These are phyloP conservation scores for Eupsittula cactorum DNA, from an alignment of 2,113 vertebrate species.

Conservation along the genomic window DNA sequence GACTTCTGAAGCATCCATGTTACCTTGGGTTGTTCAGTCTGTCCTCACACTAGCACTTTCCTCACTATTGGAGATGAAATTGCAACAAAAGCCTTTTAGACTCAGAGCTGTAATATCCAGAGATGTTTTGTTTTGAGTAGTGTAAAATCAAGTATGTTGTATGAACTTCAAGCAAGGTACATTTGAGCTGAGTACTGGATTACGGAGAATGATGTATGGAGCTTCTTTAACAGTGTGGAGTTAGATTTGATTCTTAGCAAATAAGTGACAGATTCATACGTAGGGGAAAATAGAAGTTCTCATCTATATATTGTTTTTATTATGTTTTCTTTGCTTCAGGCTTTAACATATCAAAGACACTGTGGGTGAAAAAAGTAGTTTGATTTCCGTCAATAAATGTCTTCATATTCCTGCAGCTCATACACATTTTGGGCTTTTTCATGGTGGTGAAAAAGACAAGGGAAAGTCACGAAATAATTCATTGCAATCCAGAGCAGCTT, in stretches of 20 bases:
- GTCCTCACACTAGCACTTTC: not conserved
- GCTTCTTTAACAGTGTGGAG: slow-evolving; percentile 59
- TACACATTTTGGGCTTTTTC: slow-evolving; percentile 50
- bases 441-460: slow-evolving; percentile 21
- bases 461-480: slow-evolving; percentile 42
- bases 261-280: slow-evolving; percentile 69
- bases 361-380: slow-evolving; percentile 63
- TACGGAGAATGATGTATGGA: slow-evolving; percentile 61
- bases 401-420: slow-evolving; percentile 59
- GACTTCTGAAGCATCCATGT: not conserved
- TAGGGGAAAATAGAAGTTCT: slow-evolving; percentile 71
- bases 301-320: slow-evolving; percentile 74
- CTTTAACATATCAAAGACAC: slow-evolving; percentile 65
- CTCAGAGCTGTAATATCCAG: slow-evolving; percentile 13
- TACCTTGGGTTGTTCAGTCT: not conserved
- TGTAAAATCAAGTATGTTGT: slow-evolving; percentile 42
- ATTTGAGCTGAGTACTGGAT: slow-evolving; percentile 41
- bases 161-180: slow-evolving; percentile 39
- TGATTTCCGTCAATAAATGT: slow-evolving; percentile 71
- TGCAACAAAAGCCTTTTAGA: slow-evolving; percentile 1
- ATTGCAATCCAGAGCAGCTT: slow-evolving; percentile 22
- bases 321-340: slow-evolving; percentile 73
- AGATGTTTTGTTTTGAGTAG: slow-evolving; percentile 44
- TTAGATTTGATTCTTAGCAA: slow-evolving; percentile 74
- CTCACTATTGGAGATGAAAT: not conserved